A percentile compares a stretch with the other conserved stretches of the same genome.
Evolutionary conservation across 2,888 invertebrate genomes (phyloP).

Genomic region (Pyrocoelia pectoralis): DNA sequence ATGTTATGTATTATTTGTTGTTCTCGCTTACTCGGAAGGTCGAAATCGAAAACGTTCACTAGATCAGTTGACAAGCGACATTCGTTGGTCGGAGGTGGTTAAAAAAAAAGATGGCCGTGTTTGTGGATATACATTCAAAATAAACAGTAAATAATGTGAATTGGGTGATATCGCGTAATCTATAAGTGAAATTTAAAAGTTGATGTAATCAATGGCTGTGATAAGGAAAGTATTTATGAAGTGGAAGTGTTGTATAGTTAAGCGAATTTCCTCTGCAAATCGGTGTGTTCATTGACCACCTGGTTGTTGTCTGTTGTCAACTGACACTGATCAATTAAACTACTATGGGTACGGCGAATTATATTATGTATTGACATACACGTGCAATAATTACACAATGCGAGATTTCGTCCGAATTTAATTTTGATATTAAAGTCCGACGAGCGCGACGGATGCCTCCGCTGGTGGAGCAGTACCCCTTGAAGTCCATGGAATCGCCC

Average conservation of each 20-base stretch:
- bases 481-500: slow-evolving; percentile 61
- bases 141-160: slow-evolving; percentile 27
- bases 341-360: slow-evolving; percentile 48
- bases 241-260: slow-evolving; percentile 18
- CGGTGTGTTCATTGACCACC: slow-evolving; percentile 55
- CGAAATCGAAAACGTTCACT: slow-evolving; percentile 10
- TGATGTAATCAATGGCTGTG: slow-evolving; percentile 28
- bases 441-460: slow-evolving; percentile 60
- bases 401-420: slow-evolving; percentile 27
- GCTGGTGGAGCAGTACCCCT: slow-evolving; percentile 57
- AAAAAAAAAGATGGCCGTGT: slow-evolving; percentile 40
- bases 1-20: not conserved
- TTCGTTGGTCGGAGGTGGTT: slow-evolving; percentile 35
- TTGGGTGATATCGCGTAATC: not conserved
- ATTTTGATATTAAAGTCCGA: slow-evolving; percentile 44
- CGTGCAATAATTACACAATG: slow-evolving; percentile 18
- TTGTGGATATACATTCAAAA: slow-evolving; percentile 38
- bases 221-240: slow-evolving; percentile 22
- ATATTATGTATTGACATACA: slow-evolving; percentile 9
- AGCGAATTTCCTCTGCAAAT: slow-evolving; percentile 12
- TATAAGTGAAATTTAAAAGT: slow-evolving; percentile 11
- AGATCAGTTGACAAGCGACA: slow-evolving; percentile 20
- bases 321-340: slow-evolving; percentile 51
- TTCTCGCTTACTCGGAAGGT: slow-evolving; percentile 12
- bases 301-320: slow-evolving; percentile 52